phyloP scores from a whole-genome alignment of 1,140 invertebrate genomes.

The Zaprionus vittiger region DNA sequence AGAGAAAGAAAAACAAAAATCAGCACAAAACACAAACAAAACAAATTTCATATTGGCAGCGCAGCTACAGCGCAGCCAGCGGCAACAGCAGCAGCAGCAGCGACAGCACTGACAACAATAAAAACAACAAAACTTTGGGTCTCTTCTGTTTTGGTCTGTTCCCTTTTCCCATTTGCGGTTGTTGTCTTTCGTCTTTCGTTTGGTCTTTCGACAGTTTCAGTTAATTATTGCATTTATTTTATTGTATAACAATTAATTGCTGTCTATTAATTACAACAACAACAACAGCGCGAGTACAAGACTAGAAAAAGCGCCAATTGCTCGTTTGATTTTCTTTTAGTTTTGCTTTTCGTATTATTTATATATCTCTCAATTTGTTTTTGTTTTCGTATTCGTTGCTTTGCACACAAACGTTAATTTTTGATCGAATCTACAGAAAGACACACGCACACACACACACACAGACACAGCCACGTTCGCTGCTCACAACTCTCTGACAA shows the following conservation, averaged over 20 bases:
- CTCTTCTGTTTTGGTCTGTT: conserved; percentile 7
- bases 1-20: conserved; percentile 21
- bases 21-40: conserved; percentile 45
- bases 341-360: conserved; percentile 23
- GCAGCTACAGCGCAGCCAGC: conserved; percentile 34
- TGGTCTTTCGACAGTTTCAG: conserved; percentile 21
- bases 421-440: conserved; percentile 46
- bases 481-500: not conserved
- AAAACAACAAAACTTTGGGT: conserved; percentile 21
- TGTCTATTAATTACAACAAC: conserved; percentile 26
- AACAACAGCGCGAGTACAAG: conserved; percentile 4
- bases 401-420: conserved; percentile 54
- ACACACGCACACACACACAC: conserved; percentile 33
- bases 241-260: conserved; percentile 41
- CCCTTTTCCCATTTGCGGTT: conserved; percentile 4
- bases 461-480: conserved; percentile 1
- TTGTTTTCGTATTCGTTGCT: conserved; percentile 32
- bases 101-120: conserved; percentile 18
- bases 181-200: conserved; percentile 8
- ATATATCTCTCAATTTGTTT: conserved; percentile 17
- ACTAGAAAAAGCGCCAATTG: conserved; percentile 30
- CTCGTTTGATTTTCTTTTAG: conserved; percentile 26
- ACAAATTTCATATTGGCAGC: conserved; percentile 35
- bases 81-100: conserved; percentile 35
- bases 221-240: conserved; percentile 37